Percentiles rank a stretch among this genome's conserved stretches.
phyloP scores from a whole-genome alignment of 2,797 vertebrate genomes.

The Sebastes umbrosus region DNA sequence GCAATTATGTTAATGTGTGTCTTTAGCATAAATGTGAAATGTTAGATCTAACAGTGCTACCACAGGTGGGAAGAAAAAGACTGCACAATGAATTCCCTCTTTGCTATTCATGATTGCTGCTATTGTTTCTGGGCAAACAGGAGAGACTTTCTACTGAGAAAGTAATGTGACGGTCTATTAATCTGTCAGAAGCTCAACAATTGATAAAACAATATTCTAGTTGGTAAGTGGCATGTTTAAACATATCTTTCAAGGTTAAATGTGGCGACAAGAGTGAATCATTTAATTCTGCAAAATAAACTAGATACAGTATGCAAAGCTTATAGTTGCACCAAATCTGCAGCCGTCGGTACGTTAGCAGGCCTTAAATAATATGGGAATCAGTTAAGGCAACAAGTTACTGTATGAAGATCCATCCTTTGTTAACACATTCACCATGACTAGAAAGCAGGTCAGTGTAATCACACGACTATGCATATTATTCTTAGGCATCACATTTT shows the following conservation, averaged over 20 bases:
- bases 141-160: constrained; percentile 5
- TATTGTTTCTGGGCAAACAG: constrained; percentile 23
- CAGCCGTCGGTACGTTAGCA: constrained; percentile 32
- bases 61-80: neutral
- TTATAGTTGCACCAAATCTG: constrained; percentile 22
- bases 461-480: constrained; percentile 18
- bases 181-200: constrained; percentile 17
- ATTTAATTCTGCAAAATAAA: constrained; percentile 20
- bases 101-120: neutral
- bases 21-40: neutral
- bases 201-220: constrained; percentile 8
- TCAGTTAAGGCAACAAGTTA: constrained; percentile 40
- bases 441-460: constrained; percentile 30
- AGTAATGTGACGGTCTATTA: constrained; percentile 7
- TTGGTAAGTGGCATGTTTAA: neutral
- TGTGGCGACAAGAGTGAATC: constrained; percentile 5
- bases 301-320: neutral
- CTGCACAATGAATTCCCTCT: constrained; percentile 8
- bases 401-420: constrained; percentile 73
- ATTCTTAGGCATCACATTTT: constrained; percentile 17
- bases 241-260: constrained; percentile 22
- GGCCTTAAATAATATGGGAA: constrained; percentile 63
- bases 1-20: neutral
- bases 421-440: constrained; percentile 56
- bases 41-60: neutral